These are phyloP conservation scores for Sterna hirundo DNA, from an alignment of 2,113 vertebrate genomes.

Conservation along the genomic window DNA sequence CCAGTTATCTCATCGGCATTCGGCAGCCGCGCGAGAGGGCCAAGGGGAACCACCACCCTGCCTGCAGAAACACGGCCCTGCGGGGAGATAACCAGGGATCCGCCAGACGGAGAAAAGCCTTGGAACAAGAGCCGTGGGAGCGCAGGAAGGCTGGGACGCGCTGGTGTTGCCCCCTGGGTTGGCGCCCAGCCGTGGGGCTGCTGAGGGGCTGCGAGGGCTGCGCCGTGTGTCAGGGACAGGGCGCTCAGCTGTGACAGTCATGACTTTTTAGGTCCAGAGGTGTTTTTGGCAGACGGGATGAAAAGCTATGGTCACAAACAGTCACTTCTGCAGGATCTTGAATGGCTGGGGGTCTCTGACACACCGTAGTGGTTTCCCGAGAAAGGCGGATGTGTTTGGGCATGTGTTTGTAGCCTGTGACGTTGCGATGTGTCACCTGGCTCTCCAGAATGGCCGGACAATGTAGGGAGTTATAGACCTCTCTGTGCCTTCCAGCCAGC, in stretches of 20 bases:
- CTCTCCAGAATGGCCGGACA: not conserved
- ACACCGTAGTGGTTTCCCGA: not conserved
- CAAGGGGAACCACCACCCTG: conserved; percentile 3
- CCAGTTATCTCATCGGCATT: conserved; percentile 2
- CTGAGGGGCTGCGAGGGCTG: not conserved
- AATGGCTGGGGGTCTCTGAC: not conserved
- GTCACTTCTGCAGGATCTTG: not conserved
- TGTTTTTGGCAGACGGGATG: not conserved
- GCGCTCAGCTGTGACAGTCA: not conserved
- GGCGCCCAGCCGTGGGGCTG: not conserved
- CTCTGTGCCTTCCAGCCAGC: not conserved
- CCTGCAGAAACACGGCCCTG: not conserved
- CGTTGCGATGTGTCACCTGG: not conserved
- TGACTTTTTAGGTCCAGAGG: not conserved
- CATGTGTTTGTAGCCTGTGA: not conserved
- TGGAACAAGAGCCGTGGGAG: not conserved
- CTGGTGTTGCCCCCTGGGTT: not conserved
- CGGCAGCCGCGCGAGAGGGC: not conserved
- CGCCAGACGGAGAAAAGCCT: not conserved
- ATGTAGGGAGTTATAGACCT: not conserved
- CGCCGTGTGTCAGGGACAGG: not conserved
- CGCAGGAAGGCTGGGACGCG: not conserved
- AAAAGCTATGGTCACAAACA: not conserved
- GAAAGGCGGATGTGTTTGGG: not conserved
- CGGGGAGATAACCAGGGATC: not conserved